phyloP scores from a whole-genome alignment of 2,113 vertebrate genomes.

The Parus major region DNA sequence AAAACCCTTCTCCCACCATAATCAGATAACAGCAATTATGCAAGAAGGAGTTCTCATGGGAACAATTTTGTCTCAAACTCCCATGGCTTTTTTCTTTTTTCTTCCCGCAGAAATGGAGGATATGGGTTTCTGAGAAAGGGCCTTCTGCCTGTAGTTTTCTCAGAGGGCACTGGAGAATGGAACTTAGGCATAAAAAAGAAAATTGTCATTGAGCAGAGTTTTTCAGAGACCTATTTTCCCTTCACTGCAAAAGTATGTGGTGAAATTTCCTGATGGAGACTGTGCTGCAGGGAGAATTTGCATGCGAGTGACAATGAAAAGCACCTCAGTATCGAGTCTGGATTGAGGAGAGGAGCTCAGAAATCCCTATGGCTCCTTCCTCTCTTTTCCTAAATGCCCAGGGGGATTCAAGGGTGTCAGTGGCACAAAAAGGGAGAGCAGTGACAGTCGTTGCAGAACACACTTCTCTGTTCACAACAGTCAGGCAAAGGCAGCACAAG shows the following conservation, averaged over 20 bases:
- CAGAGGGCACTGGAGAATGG: not conserved
- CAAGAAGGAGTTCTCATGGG: not conserved
- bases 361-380: not conserved
- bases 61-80: not conserved
- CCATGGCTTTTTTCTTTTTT: not conserved
- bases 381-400: not conserved
- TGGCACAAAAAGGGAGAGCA: not conserved
- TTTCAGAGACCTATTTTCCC: not conserved
- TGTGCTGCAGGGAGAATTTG: not conserved
- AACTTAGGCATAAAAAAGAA: not conserved
- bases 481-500: not conserved
- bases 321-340: not conserved
- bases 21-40: slow-evolving; percentile 11
- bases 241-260: not conserved
- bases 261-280: not conserved
- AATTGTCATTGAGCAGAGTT: not conserved
- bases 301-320: not conserved
- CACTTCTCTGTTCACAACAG: not conserved
- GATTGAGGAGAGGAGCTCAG: not conserved
- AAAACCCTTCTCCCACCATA: not conserved
- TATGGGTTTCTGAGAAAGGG: not conserved
- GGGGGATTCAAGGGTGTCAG: not conserved
- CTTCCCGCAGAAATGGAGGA: not conserved
- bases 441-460: not conserved
- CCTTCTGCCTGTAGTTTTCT: not conserved